Percentiles rank a stretch among this genome's conserved stretches.
Conservation (phyloP, 1,140 invertebrate genomes). For the Eupeodes corollae region DNA sequence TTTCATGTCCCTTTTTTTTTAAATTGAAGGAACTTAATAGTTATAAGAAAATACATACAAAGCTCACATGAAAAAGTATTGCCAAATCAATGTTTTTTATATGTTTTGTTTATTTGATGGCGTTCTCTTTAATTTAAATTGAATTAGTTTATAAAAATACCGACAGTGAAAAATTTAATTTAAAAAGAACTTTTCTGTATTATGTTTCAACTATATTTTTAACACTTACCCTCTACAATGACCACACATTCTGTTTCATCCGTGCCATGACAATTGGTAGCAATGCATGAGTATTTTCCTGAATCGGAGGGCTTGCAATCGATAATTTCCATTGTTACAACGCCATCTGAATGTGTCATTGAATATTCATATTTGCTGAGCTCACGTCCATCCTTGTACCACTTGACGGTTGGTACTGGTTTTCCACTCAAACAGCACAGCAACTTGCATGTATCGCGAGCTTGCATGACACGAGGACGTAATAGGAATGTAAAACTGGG, state of each 20-base stretch:
- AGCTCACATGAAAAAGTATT: too few species aligned
- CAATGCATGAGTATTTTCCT: constrained; percentile 89
- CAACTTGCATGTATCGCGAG: constrained; percentile 88
- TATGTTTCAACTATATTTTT: not conserved
- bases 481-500: constrained; percentile 95
- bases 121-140: too few species aligned
- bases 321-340: constrained; percentile 91
- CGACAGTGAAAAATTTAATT: too few species aligned
- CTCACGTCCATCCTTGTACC: constrained; percentile 90
- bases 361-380: constrained; percentile 82
- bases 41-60: too few species aligned
- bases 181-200: not conserved
- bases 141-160: too few species aligned
- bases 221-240: constrained; percentile 86
- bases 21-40: too few species aligned
- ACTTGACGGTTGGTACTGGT: constrained; percentile 79
- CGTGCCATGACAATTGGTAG: constrained; percentile 81
- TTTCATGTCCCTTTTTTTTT: too few species aligned
- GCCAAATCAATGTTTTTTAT: too few species aligned
- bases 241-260: constrained; percentile 93
- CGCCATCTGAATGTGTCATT: constrained; percentile 82
- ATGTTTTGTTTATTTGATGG: too few species aligned
- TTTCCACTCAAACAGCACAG: constrained; percentile 90
- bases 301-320: constrained; percentile 89
- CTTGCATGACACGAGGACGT: constrained; percentile 94